Evolutionary conservation across 2,888 invertebrate species (phyloP).

Genomic region (Bellardia bayeri): DNA sequence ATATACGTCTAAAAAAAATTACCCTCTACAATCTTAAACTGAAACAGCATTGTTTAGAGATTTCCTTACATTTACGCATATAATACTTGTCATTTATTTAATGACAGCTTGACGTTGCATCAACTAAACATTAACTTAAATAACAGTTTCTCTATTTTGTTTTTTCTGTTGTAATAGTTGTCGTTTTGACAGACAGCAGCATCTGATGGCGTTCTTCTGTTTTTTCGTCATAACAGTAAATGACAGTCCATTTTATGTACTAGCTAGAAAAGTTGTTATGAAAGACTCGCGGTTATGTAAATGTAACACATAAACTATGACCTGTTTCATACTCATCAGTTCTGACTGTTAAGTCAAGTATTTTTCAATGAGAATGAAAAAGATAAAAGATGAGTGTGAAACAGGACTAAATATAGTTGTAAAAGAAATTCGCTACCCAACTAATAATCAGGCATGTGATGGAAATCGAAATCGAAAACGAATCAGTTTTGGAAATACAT

Average conservation of each 20-base stretch:
- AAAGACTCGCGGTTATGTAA: too few species aligned
- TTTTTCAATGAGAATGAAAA: too few species aligned
- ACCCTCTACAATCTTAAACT: not conserved
- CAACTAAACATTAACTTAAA: constrained; percentile 29
- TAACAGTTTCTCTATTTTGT: constrained; percentile 15
- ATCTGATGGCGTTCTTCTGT: not conserved
- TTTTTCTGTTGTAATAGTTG: constrained; percentile 19
- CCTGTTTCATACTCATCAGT: too few species aligned
- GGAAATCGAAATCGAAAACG: too few species aligned
- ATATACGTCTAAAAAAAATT: too few species aligned
- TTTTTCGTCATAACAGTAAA: constrained; percentile 18
- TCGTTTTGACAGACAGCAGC: not conserved
- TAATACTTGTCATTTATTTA: constrained; percentile 17
- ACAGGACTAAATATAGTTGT: not conserved
- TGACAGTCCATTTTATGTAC: constrained; percentile 9
- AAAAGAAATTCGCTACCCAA: not conserved
- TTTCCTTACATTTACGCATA: constrained; percentile 1
- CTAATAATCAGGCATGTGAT: too few species aligned
- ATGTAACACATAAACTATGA: not conserved
- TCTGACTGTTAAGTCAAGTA: too few species aligned
- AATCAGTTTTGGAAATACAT: too few species aligned
- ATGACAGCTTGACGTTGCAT: constrained; percentile 13
- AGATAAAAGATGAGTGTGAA: too few species aligned
- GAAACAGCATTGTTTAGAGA: not conserved
- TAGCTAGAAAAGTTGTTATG: not conserved